phyloP scores from a whole-genome alignment of 2,888 invertebrate genomes.

The Latrodectus elegans region DNA sequence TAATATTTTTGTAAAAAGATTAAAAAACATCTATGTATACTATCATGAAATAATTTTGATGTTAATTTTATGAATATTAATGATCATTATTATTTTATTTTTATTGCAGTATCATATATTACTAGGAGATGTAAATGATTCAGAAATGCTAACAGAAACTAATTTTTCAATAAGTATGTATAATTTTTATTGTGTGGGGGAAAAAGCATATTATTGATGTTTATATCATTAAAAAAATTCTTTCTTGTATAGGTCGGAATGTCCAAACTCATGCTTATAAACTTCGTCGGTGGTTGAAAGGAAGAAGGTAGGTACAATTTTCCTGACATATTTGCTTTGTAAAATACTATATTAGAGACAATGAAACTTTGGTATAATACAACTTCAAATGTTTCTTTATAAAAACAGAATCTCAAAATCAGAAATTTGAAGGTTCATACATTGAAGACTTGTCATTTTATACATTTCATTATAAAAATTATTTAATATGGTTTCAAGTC shows the following conservation, averaged over 20 bases:
- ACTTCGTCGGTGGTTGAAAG: constrained; percentile 42
- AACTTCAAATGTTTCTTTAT: no score
- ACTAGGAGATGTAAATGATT: constrained; percentile 45
- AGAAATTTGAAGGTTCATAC: no score
- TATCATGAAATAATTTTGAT: no score
- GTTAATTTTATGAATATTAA: no score
- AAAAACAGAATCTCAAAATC: no score
- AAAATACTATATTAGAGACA: not conserved
- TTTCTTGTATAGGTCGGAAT: constrained; percentile 30
- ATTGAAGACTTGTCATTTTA: no score
- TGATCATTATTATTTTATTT: not conserved
- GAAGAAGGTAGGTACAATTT: constrained; percentile 32
- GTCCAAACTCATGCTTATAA: constrained; percentile 42
- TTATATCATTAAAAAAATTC: not conserved
- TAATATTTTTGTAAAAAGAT: no score
- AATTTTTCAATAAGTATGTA: constrained; percentile 59
- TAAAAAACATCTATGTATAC: no score
- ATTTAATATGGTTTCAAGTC: no score
- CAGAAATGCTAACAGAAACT: constrained; percentile 49
- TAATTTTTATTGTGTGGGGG: no score
- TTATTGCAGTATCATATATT: constrained; percentile 48
- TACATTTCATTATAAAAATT: no score
- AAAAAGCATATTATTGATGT: not conserved
- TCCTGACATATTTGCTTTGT: not conserved
- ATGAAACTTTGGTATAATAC: no score